Evolutionary conservation across 2,797 vertebrate genomes (phyloP).

Genomic region (Alectoris magna): DNA sequence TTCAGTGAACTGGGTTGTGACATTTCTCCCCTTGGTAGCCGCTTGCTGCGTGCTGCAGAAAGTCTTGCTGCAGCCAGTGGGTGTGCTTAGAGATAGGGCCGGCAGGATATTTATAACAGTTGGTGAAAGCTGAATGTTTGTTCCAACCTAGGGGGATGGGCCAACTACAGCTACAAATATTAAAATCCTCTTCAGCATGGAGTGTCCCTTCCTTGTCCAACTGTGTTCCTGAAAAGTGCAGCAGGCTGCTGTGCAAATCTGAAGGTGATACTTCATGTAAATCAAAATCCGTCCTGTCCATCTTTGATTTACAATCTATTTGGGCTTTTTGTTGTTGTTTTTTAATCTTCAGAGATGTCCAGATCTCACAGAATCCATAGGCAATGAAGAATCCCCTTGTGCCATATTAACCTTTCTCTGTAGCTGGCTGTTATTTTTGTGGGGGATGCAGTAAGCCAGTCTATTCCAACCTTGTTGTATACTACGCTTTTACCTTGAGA

Average conservation of each 20-base stretch:
- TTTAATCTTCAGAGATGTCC: background rate
- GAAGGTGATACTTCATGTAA: background rate
- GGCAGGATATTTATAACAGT: background rate
- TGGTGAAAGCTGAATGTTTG: background rate
- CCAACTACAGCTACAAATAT: background rate
- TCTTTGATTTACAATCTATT: background rate
- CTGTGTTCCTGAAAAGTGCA: background rate
- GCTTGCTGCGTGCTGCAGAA: background rate
- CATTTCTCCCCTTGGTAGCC: background rate
- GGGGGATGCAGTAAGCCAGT: background rate
- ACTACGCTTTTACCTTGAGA: background rate
- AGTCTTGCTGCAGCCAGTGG: background rate
- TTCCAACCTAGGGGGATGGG: background rate
- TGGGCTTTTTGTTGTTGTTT: background rate
- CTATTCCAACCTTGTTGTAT: background rate
- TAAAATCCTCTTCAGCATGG: background rate
- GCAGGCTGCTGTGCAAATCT: background rate
- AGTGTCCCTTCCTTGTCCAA: background rate
- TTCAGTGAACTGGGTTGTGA: background rate
- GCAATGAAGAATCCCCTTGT: background rate
- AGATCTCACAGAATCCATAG: background rate
- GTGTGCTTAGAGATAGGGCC: background rate
- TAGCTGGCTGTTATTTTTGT: background rate
- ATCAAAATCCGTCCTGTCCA: background rate
- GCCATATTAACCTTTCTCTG: background rate